phyloP scores from a whole-genome alignment of 2,113 vertebrate genomes.

The Pimephales promelas region DNA sequence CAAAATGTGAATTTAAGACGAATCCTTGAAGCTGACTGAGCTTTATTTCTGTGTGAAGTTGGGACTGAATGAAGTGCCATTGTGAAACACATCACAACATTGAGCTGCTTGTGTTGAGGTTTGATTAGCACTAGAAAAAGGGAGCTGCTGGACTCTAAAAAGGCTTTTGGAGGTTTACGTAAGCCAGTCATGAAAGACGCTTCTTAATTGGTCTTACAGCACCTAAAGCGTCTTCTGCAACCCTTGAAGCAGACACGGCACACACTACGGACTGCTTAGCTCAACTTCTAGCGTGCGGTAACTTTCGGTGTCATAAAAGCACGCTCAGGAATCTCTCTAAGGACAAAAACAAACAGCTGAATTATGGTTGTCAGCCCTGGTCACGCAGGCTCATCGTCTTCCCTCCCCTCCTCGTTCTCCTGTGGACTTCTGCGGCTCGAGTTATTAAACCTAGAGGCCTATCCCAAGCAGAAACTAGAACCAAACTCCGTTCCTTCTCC shows the following conservation, averaged over 20 bases:
- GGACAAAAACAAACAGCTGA: conserved; percentile 59
- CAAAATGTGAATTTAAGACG: conserved; percentile 20
- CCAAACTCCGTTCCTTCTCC: conserved; percentile 8
- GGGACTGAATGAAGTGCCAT: conserved; percentile 21
- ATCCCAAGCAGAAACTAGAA: conserved; percentile 52
- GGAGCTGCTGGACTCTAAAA: conserved; percentile 1
- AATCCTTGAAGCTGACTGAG: conserved; percentile 14
- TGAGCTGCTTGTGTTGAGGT: conserved; percentile 36
- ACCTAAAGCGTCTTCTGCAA: conserved; percentile 57
- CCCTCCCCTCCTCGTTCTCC: neutral
- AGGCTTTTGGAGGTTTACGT: conserved; percentile 10
- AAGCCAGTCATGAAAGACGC: conserved; percentile 62
- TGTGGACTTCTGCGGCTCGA: conserved; percentile 18
- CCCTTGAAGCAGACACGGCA: conserved; percentile 62
- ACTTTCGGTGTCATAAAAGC: conserved; percentile 46
- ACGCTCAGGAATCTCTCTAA: conserved; percentile 39
- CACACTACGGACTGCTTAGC: conserved; percentile 12
- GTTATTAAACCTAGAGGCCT: conserved; percentile 43
- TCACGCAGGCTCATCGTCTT: conserved; percentile 12
- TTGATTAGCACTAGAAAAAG: conserved; percentile 29
- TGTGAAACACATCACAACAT: conserved; percentile 46
- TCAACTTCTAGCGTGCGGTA: conserved; percentile 4
- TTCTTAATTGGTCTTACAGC: conserved; percentile 60
- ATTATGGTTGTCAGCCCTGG: conserved; percentile 48
- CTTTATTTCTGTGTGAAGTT: conserved; percentile 28